phyloP scores from a whole-genome alignment of 2,113 vertebrate species.

The Myanophis thanlyinensis region DNA sequence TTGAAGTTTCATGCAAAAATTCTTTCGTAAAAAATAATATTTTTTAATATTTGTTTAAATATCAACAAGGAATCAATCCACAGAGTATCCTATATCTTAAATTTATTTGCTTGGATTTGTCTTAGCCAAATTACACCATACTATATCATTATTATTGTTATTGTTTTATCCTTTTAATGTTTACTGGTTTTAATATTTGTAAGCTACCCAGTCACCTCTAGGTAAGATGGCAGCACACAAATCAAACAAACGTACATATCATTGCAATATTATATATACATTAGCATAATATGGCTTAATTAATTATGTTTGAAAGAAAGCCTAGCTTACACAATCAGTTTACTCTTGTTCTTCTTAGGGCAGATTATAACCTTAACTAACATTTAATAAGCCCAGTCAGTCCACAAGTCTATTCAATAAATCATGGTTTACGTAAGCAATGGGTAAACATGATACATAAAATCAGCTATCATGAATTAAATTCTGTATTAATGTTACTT shows the following conservation, averaged over 20 bases:
- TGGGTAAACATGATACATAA: background rate
- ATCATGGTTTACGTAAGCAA: background rate
- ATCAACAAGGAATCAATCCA: background rate
- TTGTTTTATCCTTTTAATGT: no score
- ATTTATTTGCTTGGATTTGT: background rate
- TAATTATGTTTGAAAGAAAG: background rate
- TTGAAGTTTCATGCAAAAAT: constrained; percentile 3
- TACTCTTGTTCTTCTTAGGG: background rate
- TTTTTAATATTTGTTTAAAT: background rate
- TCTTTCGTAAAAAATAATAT: background rate
- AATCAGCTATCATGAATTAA: background rate
- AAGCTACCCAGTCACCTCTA: background rate
- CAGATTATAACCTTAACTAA: background rate
- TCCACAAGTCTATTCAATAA: background rate
- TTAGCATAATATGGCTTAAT: background rate
- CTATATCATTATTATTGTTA: no score
- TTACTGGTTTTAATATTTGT: background rate
- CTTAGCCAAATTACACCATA: background rate
- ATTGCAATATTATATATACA: background rate
- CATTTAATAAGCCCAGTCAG: background rate
- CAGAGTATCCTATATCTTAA: background rate
- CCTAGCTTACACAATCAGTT: background rate
- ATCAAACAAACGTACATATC: background rate
- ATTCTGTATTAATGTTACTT: background rate
- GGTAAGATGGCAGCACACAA: background rate